Evolutionary conservation across 2,888 invertebrate species (phyloP).

Genomic region (Cerceris rybyensis): DNA sequence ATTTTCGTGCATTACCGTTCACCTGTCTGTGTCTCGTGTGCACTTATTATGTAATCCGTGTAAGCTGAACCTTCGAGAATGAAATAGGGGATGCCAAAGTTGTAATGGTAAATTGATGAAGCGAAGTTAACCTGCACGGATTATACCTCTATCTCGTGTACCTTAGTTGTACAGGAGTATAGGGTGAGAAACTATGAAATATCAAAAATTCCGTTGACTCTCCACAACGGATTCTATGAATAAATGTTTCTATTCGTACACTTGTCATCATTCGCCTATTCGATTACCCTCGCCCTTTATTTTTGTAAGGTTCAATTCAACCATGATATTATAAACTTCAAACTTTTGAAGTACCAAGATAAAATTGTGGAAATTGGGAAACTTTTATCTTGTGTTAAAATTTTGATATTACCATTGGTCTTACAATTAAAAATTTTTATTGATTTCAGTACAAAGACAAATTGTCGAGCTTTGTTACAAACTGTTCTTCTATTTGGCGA

Average conservation of each 20-base stretch:
- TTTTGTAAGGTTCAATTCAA: not conserved
- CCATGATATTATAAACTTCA: not conserved
- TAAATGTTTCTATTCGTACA: constrained; percentile 80
- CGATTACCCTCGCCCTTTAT: not conserved
- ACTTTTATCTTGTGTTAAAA: no score
- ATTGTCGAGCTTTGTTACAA: constrained; percentile 85
- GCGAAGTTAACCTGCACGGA: constrained; percentile 54
- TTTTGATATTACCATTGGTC: no score
- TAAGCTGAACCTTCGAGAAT: constrained; percentile 44
- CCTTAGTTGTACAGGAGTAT: not conserved
- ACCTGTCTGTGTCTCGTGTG: constrained; percentile 79
- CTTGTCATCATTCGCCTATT: constrained; percentile 23
- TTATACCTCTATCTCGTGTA: constrained; percentile 46
- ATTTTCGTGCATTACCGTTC: constrained; percentile 54
- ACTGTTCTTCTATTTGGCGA: constrained; percentile 89
- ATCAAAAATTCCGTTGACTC: constrained; percentile 76
- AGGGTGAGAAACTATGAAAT: constrained; percentile 67
- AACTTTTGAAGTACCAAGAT: no score
- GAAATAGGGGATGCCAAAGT: not conserved
- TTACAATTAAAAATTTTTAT: not conserved
- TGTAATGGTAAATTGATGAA: not conserved
- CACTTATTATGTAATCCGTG: constrained; percentile 74
- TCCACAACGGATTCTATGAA: constrained; percentile 75
- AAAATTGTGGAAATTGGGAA: no score
- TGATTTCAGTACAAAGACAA: constrained; percentile 72